Base-by-base conservation (phyloP, 2,888 invertebrate genomes). In the Himalopsyche anomala region DNA sequence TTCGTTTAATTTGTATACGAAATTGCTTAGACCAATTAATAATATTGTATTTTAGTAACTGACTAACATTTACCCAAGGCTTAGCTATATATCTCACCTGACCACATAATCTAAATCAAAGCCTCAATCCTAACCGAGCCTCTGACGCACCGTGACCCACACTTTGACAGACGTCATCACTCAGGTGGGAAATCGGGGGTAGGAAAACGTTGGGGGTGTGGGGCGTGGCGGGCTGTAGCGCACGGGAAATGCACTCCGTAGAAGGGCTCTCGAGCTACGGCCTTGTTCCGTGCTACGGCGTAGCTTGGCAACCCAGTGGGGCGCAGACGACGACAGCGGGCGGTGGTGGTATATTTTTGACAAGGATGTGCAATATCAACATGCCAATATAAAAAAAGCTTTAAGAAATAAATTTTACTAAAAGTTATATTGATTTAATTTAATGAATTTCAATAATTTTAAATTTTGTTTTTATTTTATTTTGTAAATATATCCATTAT, bases 141-240 rank as follows among this genome's bases (percentile, higher is more conserved):
- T 62, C 62, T 62, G 62, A 62, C 62, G 62, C 62, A 62, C 62
- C 62, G 62, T 62, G 62, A 62, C 62, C 62, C 62, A 62, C 62
- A 62, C 62, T 62, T 62, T 62, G 62, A 62, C 62, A 62, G 62
- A 62, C 62, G 62, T 62, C 62, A 62, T 62, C 62, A 19, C 62
- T 62, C 62, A 62, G 62, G 62, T 62, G 62, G 19, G 62, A 62
- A 62, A 62, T 62, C 62, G 62, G 62, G 62, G 62, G 62, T 62
- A 62, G 19, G n/a, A 28, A 28, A 28, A 11, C 11, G 62, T n/a
- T 0, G n/a, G 0, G 62, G 62, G 62, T 62, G 28, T 19, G 62
- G 62, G 62, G 62, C 19, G 19, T 62, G 62, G 62, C n/a, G 28
- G 19, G 62, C 62, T 62, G 28, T 62, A 62, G 62, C 62, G 62